Conservation (phyloP, 2,888 invertebrate genomes). For the Troglohyphantes excavatus region DNA sequence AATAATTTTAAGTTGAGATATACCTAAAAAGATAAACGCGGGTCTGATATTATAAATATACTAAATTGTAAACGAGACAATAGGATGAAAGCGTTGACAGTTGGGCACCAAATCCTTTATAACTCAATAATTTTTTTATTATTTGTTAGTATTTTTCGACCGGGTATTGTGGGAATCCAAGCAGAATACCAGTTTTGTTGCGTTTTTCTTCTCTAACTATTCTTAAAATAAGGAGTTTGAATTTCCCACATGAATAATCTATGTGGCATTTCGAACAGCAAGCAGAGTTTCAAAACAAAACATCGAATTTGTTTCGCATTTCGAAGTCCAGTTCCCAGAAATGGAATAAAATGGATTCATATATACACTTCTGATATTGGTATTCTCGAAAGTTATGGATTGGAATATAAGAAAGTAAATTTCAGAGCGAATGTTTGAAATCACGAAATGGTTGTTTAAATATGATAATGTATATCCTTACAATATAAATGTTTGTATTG, state of each 20-base stretch:
- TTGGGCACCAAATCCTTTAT: background rate
- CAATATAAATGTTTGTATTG: background rate
- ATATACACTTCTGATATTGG: background rate
- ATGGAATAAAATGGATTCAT: too few species aligned
- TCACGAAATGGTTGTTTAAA: background rate
- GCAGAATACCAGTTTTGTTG: background rate
- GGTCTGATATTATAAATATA: background rate
- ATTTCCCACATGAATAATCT: background rate
- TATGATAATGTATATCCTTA: background rate
- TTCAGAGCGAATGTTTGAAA: background rate
- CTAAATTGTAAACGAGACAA: background rate
- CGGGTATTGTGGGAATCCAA: background rate
- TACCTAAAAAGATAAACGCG: too few species aligned
- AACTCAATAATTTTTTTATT: background rate
- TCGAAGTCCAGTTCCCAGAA: too few species aligned
- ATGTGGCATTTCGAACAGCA: too few species aligned
- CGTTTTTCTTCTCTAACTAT: background rate
- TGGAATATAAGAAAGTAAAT: background rate
- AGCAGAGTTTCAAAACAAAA: too few species aligned
- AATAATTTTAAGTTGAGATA: too few species aligned
- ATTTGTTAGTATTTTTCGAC: background rate
- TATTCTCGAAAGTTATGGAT: background rate
- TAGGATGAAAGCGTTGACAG: background rate
- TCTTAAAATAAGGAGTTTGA: background rate
- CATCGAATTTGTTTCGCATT: too few species aligned